Conservation (phyloP, 2,888 invertebrate genomes). For the Rhamphomyia laevipes region DNA sequence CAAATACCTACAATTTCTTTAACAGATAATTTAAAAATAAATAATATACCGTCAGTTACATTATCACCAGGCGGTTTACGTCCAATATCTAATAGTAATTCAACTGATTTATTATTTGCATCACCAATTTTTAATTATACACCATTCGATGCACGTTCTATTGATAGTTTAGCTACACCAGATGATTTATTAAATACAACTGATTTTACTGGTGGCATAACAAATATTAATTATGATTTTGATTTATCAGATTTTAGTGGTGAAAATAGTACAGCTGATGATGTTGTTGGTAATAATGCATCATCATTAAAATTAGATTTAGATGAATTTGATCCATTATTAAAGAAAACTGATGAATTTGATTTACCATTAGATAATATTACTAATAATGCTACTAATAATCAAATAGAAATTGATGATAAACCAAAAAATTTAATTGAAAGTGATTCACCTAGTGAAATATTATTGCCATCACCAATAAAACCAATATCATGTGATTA, state of each 20-base stretch:
- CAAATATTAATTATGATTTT: constrained; percentile 64
- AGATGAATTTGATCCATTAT: constrained; percentile 36
- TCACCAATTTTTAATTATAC: constrained; percentile 43
- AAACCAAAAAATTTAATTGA: constrained; percentile 28
- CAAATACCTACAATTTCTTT: constrained; percentile 2
- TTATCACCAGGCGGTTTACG: constrained; percentile 13
- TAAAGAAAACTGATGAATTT: constrained; percentile 11
- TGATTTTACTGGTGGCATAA: constrained; percentile 47
- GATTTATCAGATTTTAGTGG: constrained; percentile 63
- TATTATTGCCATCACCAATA: constrained; percentile 47
- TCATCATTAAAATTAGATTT: constrained; percentile 26
- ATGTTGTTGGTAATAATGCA: constrained; percentile 19
- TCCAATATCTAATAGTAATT: constrained; percentile 16
- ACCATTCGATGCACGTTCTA: constrained; percentile 46
- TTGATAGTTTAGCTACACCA: constrained; percentile 44
- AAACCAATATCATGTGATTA: constrained; percentile 44
- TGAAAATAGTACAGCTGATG: constrained; percentile 57
- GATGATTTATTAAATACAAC: constrained; percentile 41
- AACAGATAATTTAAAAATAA: constrained; percentile 24
- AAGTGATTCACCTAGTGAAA: constrained; percentile 34
- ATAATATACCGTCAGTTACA: constrained; percentile 1
- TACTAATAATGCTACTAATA: background rate
- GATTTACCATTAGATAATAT: background rate
- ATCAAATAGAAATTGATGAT: background rate
- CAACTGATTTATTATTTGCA: constrained; percentile 45